These are phyloP conservation scores for Crax fasciolata DNA, from an alignment of 2,797 vertebrate genomes.

Conservation along the genomic window DNA sequence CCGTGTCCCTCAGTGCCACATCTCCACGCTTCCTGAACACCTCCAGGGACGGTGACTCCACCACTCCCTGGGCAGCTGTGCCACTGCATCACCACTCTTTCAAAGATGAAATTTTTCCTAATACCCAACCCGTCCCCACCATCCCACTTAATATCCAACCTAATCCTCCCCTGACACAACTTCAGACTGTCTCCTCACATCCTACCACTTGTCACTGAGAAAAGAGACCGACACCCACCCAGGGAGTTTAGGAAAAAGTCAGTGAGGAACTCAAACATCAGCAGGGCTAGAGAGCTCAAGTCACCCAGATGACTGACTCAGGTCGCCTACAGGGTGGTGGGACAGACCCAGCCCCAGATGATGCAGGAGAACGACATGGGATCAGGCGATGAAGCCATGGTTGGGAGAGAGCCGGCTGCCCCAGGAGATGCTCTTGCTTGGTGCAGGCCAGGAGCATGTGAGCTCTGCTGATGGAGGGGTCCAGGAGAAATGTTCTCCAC, in stretches of 20 bases:
- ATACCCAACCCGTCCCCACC: no score
- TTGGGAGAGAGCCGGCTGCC: accelerated
- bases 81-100: no score
- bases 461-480: not conserved
- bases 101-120: no score
- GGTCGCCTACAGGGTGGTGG: not conserved
- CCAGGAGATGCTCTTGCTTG: not conserved
- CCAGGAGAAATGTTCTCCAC: not conserved
- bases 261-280: accelerated
- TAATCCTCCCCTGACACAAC: not conserved
- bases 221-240: not conserved
- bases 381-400: not conserved
- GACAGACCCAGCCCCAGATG: not conserved
- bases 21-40: no score
- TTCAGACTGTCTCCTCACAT: not conserved
- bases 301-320: not conserved
- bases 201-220: not conserved
- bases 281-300: not conserved
- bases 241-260: not conserved
- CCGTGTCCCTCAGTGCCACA: no score
- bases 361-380: not conserved
- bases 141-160: not conserved
- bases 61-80: no score
- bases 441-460: not conserved
- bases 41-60: no score